These are phyloP conservation scores for Chlorops oryzae DNA, from an alignment of 1,140 invertebrate species.

Conservation along the genomic window DNA sequence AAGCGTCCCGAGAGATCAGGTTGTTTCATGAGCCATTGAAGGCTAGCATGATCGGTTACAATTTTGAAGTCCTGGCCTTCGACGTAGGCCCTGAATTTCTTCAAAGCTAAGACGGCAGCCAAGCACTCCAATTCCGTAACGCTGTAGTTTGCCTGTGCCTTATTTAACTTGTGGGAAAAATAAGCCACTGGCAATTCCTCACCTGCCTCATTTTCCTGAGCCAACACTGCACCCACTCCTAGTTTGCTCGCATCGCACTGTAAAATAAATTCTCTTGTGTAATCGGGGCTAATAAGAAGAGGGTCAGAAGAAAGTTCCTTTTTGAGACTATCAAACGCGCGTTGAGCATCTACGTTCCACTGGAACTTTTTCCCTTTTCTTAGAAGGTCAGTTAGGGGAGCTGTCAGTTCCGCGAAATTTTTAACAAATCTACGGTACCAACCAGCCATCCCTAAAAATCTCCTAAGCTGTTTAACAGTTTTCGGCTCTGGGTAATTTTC, in stretches of 20 bases:
- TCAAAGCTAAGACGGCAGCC: constrained; percentile 43
- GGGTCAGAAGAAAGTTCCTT: constrained; percentile 11
- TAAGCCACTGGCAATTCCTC: constrained; percentile 15
- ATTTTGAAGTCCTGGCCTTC: constrained; percentile 41
- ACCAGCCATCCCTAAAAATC: constrained; percentile 48
- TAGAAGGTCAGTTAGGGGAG: constrained; percentile 24
- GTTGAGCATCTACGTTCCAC: constrained; percentile 1
- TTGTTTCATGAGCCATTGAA: constrained; percentile 25
- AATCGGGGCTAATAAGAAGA: constrained; percentile 24
- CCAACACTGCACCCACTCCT: constrained; percentile 22
- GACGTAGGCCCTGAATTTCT: constrained; percentile 48
- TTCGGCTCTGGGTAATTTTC: constrained; percentile 11
- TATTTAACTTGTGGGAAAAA: constrained; percentile 15
- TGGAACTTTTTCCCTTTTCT: constrained; percentile 9
- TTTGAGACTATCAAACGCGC: constrained; percentile 20
- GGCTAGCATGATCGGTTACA: constrained; percentile 31
- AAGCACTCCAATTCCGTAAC: constrained; percentile 48
- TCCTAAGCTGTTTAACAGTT: constrained; percentile 36
- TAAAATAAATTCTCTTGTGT: constrained; percentile 14
- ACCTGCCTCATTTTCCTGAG: constrained; percentile 31
- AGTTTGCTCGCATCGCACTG: constrained; percentile 12
- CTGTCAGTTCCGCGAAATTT: constrained; percentile 29
- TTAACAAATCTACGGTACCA: constrained; percentile 44
- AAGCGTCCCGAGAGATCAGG: constrained; percentile 28
- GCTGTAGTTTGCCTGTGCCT: constrained; percentile 15